Evolutionary conservation across 2,797 vertebrate species (phyloP).

Genomic region (Sylvia borin): DNA sequence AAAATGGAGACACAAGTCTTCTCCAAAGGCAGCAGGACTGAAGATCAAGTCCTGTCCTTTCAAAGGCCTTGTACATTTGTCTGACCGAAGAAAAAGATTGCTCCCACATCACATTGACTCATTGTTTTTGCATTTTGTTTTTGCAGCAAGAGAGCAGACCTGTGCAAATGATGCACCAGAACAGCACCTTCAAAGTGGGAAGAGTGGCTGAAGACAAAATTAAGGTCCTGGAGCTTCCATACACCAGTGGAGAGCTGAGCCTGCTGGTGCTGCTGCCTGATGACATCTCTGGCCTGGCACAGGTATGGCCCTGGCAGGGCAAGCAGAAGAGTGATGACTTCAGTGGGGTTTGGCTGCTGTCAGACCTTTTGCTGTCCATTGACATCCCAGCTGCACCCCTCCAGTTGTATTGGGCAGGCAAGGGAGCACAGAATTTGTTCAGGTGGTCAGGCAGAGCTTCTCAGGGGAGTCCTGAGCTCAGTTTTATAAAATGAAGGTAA

Average conservation of each 20-base stretch:
- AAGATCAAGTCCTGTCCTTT: background rate
- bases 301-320: background rate
- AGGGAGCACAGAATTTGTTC: background rate
- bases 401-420: background rate
- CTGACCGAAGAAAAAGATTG: background rate
- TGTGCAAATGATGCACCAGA: background rate
- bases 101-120: rapidly evolving
- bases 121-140: background rate
- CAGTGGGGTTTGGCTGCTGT: background rate
- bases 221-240: background rate
- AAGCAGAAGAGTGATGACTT: background rate
- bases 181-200: background rate
- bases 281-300: background rate
- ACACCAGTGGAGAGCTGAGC: background rate
- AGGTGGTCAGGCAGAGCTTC: background rate
- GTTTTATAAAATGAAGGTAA: background rate
- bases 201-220: background rate
- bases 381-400: background rate
- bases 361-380: background rate
- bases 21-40: background rate
- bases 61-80: background rate
- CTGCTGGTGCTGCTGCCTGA: conserved; percentile 27
- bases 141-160: conserved; percentile 28
- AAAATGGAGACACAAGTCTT: background rate
- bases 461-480: background rate